A percentile compares a stretch with the other conserved stretches of the same genome.
phyloP scores from a whole-genome alignment of 2,113 vertebrate genomes.

The Clinocottus analis region DNA sequence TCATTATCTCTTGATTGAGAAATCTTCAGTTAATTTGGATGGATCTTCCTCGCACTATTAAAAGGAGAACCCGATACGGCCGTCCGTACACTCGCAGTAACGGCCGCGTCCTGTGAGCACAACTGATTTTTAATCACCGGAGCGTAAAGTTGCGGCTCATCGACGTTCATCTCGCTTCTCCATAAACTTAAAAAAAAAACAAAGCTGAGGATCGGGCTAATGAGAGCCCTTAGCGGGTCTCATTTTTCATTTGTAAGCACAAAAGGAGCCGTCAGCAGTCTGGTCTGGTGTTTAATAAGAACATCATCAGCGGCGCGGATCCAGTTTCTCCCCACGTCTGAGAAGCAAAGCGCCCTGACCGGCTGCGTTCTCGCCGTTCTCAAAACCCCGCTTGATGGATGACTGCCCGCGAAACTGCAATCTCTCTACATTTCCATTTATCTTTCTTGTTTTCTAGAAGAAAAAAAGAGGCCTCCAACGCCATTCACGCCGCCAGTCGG shows the following conservation, averaged over 20 bases:
- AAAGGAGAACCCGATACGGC: slow-evolving; percentile 12
- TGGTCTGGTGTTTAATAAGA: slow-evolving; percentile 32
- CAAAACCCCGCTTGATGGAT: slow-evolving; percentile 37
- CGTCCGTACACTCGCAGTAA: slow-evolving; percentile 31
- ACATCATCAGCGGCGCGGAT: slow-evolving; percentile 38
- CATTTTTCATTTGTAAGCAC: slow-evolving; percentile 45
- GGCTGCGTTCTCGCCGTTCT: slow-evolving; percentile 1
- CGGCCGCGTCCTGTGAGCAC: slow-evolving; percentile 33
- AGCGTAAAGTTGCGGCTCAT: slow-evolving; percentile 43
- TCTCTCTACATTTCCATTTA: not conserved
- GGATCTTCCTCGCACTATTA: slow-evolving; percentile 40
- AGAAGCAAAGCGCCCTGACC: not conserved
- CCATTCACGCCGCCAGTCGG: not conserved
- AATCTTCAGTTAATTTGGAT: slow-evolving; percentile 16
- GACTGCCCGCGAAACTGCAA: slow-evolving; percentile 8
- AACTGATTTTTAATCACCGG: slow-evolving; percentile 37
- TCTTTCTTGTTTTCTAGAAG: not conserved
- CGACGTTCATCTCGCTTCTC: slow-evolving; percentile 27
- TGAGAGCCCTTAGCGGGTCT: slow-evolving; percentile 31
- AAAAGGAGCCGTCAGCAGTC: slow-evolving; percentile 43
- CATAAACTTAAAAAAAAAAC: slow-evolving; percentile 16
- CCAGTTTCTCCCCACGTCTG: slow-evolving; percentile 33
- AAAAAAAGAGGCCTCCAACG: not conserved
- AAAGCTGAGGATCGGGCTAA: slow-evolving; percentile 22
- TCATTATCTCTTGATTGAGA: slow-evolving; percentile 44